Evolutionary conservation across 2,888 invertebrate genomes (phyloP), one percentile per base, ranked within the genome.

Genomic region (Glyphotaelius pellucidus): DNA sequence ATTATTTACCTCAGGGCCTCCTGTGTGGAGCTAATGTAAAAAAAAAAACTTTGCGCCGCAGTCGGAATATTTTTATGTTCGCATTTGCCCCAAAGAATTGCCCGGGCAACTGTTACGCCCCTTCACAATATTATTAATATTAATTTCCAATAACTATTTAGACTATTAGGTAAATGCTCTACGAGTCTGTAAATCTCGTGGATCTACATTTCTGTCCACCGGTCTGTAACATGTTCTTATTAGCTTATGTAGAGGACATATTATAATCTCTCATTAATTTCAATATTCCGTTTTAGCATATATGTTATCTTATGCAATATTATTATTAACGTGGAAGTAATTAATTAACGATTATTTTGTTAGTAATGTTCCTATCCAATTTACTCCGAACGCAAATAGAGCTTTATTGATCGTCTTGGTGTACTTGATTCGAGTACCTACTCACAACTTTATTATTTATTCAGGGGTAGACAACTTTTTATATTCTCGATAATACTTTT

Each of bases 341-440:
- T 85, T 85, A 85, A 85, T 86, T 86, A 47, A 47, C 86, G 42
- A 42, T 42, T 86, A 86, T 86, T 38, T 86, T 15, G 83, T 42
- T 86, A 86, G 42, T 25, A 30, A 42, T 42, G 86, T 86, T 86
- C 42, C 42, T 42, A 86, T 86, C 42, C 1, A 47, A 30, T 38
- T 86, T 42, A n/a, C 67, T 67, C 5, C n/a, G 12, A 42, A 25
- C 86, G 47, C 86, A 86, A 35, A 86, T 86, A 86, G 86, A 89
- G 25, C 32, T 80, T 38, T 80, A 38, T 89, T 42, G 86, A 86
- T 86, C 38, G 35, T 42, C n/a, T 86, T 47, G 12, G 14, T n/a
- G 42, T 85, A 42, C 42, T 85, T 85, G 15, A 85, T 85, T 12
- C 14, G n/a, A 47, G 42, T 86, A 85, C 25, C 32, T 19, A 42